Percentiles rank a stretch among this genome's conserved stretches.
These are phyloP conservation scores for Sparus aurata DNA, from an alignment of 2,797 vertebrate species.

Conservation along the genomic window DNA sequence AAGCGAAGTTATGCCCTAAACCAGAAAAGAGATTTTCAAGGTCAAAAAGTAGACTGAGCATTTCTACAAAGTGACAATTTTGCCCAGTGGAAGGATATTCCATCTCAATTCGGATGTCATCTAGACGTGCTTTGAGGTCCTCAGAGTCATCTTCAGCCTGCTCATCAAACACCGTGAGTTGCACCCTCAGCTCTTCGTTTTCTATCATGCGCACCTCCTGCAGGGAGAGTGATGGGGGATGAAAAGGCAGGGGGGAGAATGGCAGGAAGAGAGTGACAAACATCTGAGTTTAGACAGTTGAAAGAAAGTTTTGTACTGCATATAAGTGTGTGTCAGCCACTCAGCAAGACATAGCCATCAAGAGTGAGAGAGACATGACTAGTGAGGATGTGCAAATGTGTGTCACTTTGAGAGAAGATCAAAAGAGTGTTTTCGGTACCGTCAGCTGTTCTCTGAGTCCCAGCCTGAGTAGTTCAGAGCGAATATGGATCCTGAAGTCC, in stretches of 20 bases:
- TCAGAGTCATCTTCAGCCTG: slow-evolving; percentile 92
- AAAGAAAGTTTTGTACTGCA: slow-evolving; percentile 14
- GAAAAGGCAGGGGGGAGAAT: slow-evolving; percentile 41
- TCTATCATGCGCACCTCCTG: slow-evolving; percentile 91
- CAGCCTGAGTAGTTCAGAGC: slow-evolving; percentile 92
- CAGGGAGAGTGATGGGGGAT: slow-evolving; percentile 35
- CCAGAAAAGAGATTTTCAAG: slow-evolving; percentile 25
- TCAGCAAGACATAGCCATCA: slow-evolving; percentile 40
- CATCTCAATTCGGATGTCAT: slow-evolving; percentile 94
- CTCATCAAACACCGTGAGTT: slow-evolving; percentile 91
- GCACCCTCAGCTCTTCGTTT: slow-evolving; percentile 93
- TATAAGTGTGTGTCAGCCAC: slow-evolving; percentile 6
- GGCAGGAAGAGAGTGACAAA: slow-evolving; percentile 38
- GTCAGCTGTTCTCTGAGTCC: slow-evolving; percentile 87
- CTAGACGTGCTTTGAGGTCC: slow-evolving; percentile 90
- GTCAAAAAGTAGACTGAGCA: slow-evolving; percentile 27
- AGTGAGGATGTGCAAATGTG: slow-evolving; percentile 35
- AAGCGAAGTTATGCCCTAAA: background rate
- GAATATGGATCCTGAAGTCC: slow-evolving; percentile 95
- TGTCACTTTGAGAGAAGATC: slow-evolving; percentile 33
- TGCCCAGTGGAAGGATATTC: slow-evolving; percentile 92
- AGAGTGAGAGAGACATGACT: slow-evolving; percentile 13
- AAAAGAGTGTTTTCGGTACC: slow-evolving; percentile 77
- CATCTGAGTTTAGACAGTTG: slow-evolving; percentile 42
- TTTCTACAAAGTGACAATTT: slow-evolving; percentile 33